Evolutionary conservation across 2,797 vertebrate species (phyloP).

Genomic region (Anas bernieri): DNA sequence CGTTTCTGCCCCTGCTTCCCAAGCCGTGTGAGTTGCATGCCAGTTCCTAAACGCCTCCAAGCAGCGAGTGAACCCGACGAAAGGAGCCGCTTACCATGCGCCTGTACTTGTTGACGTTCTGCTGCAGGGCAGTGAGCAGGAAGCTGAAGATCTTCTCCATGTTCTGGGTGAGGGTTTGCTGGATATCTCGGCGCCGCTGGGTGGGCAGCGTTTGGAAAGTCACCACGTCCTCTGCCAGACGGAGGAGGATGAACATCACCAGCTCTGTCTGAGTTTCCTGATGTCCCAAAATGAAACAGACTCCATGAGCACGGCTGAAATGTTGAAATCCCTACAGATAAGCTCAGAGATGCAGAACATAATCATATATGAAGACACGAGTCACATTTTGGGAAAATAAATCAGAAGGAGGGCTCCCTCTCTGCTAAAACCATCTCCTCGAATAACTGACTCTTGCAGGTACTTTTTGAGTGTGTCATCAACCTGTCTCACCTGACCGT

Average conservation of each 20-base stretch:
- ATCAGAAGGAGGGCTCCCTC: background rate
- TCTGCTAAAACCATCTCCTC: background rate
- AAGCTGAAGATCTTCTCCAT: conserved; percentile 96
- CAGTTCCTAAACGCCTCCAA: background rate
- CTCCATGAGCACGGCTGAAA: background rate
- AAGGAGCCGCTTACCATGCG: conserved; percentile 81
- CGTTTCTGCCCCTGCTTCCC: background rate
- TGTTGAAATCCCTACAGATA: background rate
- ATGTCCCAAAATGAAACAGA: conserved; percentile 48
- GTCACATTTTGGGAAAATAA: background rate
- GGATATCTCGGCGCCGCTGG: conserved; percentile 94
- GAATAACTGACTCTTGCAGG: background rate
- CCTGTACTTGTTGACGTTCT: conserved; percentile 89
- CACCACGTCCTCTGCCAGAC: conserved; percentile 96
- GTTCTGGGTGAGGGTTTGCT: conserved; percentile 94
- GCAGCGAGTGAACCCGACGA: background rate
- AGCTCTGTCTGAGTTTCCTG: conserved; percentile 96
- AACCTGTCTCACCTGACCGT: background rate
- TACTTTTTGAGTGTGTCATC: background rate
- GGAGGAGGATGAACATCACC: conserved; percentile 95
- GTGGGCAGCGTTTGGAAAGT: conserved; percentile 93
- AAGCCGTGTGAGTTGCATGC: background rate
- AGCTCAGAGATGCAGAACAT: background rate
- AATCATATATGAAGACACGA: background rate
- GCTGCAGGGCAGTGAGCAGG: conserved; percentile 88